Percentiles rank a stretch among this genome's conserved stretches.
These are phyloP conservation scores for Holocentrus rufus DNA, from an alignment of 2,797 vertebrate genomes.

Conservation along the genomic window DNA sequence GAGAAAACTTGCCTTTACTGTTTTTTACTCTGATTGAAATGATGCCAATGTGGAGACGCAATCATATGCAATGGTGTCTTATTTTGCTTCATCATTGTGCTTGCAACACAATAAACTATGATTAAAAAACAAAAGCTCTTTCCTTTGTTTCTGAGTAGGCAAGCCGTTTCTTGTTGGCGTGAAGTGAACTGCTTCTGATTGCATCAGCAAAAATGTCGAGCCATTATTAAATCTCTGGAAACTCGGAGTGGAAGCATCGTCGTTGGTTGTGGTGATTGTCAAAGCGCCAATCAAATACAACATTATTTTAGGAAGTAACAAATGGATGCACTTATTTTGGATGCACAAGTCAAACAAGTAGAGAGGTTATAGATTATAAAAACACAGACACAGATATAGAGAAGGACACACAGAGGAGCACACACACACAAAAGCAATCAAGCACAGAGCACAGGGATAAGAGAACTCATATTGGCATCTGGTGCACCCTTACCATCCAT, in stretches of 20 bases:
- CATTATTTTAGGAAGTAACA: conserved; percentile 32
- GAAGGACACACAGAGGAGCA: conserved; percentile 32
- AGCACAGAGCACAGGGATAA: conserved; percentile 51
- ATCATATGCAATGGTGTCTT: too few species aligned
- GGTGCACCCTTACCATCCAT: conserved; percentile 44
- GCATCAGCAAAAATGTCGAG: conserved; percentile 20
- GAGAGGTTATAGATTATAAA: conserved; percentile 56
- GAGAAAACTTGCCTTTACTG: background rate
- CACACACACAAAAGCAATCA: conserved; percentile 59
- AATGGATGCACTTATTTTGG: background rate
- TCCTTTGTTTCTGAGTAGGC: background rate
- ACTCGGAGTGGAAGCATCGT: conserved; percentile 25
- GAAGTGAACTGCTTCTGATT: conserved; percentile 16
- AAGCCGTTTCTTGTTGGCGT: conserved; percentile 9
- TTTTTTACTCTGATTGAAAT: background rate
- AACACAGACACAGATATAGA: conserved; percentile 48
- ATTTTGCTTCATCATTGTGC: too few species aligned
- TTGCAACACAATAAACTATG: too few species aligned
- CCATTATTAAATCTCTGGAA: background rate
- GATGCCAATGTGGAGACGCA: background rate
- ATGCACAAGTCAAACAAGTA: conserved; percentile 19
- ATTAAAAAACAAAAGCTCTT: background rate
- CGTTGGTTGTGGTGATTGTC: conserved; percentile 15
- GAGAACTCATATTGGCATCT: conserved; percentile 45
- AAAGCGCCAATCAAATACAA: conserved; percentile 56